Percentiles rank a stretch among this genome's conserved stretches.
These are phyloP conservation scores for Muntiacus reevesi DNA, from an alignment of 2,113 vertebrate genomes.

Conservation along the genomic window DNA sequence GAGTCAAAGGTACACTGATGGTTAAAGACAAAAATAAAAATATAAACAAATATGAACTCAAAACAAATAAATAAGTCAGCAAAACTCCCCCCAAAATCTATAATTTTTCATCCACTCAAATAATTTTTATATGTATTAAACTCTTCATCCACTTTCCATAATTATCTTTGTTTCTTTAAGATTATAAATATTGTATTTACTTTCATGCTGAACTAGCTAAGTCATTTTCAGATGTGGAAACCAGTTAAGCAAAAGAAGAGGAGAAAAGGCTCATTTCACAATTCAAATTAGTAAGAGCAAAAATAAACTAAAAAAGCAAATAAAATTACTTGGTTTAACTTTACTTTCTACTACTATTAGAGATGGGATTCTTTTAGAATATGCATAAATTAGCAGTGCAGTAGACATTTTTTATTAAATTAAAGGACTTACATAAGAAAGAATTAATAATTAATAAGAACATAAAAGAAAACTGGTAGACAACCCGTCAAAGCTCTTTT, in stretches of 20 bases:
- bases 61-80: background rate
- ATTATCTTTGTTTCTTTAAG: background rate
- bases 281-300: background rate
- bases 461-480: constrained; percentile 14
- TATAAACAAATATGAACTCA: background rate
- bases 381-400: background rate
- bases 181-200: background rate
- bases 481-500: constrained; percentile 21
- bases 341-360: background rate
- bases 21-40: background rate
- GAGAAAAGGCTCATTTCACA: background rate
- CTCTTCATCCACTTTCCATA: background rate
- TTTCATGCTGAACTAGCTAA: background rate
- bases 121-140: background rate
- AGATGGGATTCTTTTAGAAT: background rate
- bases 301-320: background rate
- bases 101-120: background rate
- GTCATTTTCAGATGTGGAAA: background rate
- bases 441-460: background rate
- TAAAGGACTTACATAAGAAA: background rate
- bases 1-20: background rate
- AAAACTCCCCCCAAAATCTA: background rate
- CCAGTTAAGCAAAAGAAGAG: background rate
- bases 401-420: background rate
- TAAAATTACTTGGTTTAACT: background rate